Evolutionary conservation across 2,888 invertebrate species (phyloP).

Genomic region (Yponomeuta malinellus): DNA sequence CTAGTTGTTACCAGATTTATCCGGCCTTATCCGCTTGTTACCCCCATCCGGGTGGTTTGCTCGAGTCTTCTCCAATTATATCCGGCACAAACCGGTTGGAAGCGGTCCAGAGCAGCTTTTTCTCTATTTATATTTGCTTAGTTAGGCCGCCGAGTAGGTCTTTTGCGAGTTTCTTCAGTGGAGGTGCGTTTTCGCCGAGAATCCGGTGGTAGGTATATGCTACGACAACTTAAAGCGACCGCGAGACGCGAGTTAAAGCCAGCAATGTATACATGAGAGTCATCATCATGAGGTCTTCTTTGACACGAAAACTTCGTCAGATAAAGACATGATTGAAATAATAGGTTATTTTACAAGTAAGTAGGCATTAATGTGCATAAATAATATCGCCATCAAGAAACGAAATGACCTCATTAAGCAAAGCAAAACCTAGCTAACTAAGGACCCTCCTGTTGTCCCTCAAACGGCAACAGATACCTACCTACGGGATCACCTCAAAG

Average conservation of each 20-base stretch:
- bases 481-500: slow-evolving; percentile 5
- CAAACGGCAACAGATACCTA: background rate
- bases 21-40: slow-evolving; percentile 46
- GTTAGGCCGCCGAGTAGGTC: background rate
- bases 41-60: slow-evolving; percentile 61
- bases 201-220: background rate
- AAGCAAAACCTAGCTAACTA: background rate
- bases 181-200: background rate
- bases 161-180: background rate
- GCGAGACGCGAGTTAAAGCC: background rate
- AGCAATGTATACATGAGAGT: background rate
- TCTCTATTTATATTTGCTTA: background rate
- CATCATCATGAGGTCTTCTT: background rate
- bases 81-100: slow-evolving; percentile 56
- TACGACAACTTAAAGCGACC: background rate
- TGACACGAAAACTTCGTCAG: no score
- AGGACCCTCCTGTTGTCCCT: background rate
- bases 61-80: slow-evolving; percentile 71
- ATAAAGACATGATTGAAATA: no score
- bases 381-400: background rate
- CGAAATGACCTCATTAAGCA: background rate
- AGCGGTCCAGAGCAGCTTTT: slow-evolving; percentile 41
- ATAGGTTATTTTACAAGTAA: no score
- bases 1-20: slow-evolving; percentile 10
- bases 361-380: background rate